Base-by-base conservation (phyloP, 2,113 vertebrate genomes). In the Microcebus murinus region DNA sequence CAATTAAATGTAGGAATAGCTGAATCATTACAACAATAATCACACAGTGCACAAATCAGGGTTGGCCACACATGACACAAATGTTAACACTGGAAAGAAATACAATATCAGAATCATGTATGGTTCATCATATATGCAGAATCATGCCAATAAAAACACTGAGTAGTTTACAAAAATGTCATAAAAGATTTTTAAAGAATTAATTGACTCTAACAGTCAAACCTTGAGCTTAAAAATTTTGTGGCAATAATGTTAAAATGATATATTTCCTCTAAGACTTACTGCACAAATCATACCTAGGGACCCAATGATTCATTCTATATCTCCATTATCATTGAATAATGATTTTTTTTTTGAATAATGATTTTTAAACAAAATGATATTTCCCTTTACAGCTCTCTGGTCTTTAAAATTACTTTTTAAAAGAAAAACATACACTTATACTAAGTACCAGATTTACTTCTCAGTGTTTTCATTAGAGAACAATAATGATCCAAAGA, bases 81-180 rank as follows among this genome's bases (percentile, higher is more conserved):
- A 96, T 96, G 95, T 97, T 97, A 98, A 98, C 97, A 97, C 82
- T 94, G 96, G 95, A 98, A 99, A 98, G 96, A 97, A 98, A 98
- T 87, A 98, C 96, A 97, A 70, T 84, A 97, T 81, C 89, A 76
- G 95, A 95, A 67, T 96, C 87, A 73, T 68, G 71, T 96, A 96
- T 97, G 98, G 94, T 96, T 97, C 12, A 3, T 98, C 96, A 98
- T 82, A 97, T 98, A 98, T 87, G 96, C 93, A 98, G 96, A 97
- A 94, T 97, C 98, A 98, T 98, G 98, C 98, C 98, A 98, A 98
- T 98, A 98, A 98, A 97, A 98, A 98, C 98, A 98, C 95, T 97
- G 95, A 98, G 50, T 97, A 97, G 97, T 96, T 98, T 98, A 98
- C 92, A 98, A 98, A 98, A 98, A 96, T 87, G 86, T 97, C 98